phyloP scores from a whole-genome alignment of 2,797 vertebrate genomes.

The Nyctalus aviator region DNA sequence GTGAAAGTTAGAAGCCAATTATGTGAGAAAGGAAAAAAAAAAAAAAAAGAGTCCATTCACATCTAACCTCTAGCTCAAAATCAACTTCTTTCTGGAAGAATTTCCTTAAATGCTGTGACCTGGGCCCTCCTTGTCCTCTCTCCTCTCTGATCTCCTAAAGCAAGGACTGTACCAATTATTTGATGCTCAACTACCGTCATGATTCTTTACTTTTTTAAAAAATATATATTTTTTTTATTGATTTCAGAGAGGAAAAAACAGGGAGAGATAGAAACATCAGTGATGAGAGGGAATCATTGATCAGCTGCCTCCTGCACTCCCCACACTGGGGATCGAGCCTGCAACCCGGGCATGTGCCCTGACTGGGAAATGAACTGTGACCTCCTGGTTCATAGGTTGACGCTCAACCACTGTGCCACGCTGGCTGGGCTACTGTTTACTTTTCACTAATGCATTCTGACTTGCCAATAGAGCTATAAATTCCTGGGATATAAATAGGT shows the following conservation, averaged over 20 bases:
- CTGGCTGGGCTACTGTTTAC: background rate
- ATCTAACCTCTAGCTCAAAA: background rate
- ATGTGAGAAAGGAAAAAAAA: background rate
- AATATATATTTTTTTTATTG: too few species aligned
- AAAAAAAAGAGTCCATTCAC: background rate
- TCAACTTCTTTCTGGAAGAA: background rate
- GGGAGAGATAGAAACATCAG: too few species aligned
- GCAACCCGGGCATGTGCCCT: too few species aligned
- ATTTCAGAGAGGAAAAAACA: too few species aligned
- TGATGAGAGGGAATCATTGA: too few species aligned
- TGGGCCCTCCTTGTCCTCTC: background rate
- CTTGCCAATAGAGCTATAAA: background rate
- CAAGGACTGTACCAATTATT: background rate
- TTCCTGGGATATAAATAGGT: background rate
- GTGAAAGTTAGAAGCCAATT: background rate
- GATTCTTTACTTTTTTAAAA: too few species aligned
- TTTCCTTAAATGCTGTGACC: background rate
- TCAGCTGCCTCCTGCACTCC: too few species aligned
- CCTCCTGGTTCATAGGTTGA: background rate
- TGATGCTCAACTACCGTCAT: background rate
- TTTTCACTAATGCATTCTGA: background rate
- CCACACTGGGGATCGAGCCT: background rate
- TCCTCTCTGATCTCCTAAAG: background rate
- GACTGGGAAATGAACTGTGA: too few species aligned
- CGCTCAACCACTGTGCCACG: background rate